Percentiles rank a stretch among this genome's conserved stretches.
Evolutionary conservation across 2,797 vertebrate species (phyloP).

Genomic region (Mus caroli): DNA sequence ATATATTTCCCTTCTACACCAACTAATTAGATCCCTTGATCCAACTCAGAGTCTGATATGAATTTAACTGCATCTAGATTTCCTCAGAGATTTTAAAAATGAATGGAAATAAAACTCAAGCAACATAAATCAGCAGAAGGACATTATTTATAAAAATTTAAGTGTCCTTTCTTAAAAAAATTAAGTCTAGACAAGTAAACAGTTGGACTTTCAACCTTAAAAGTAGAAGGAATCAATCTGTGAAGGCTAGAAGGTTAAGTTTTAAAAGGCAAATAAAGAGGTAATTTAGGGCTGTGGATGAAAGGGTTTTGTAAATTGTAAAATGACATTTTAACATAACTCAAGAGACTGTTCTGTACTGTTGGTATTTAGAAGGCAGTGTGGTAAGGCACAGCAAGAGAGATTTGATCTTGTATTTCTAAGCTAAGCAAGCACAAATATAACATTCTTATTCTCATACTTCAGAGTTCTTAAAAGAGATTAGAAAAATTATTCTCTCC

Average conservation of each 20-base stretch:
- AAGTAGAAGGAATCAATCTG: slow-evolving; percentile 33
- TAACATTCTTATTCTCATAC: slow-evolving; percentile 39
- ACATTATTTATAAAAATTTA: slow-evolving; percentile 46
- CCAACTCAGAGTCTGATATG: background rate
- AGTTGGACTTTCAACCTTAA: slow-evolving; percentile 26
- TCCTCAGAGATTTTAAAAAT: slow-evolving; percentile 27
- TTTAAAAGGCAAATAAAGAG: slow-evolving; percentile 62
- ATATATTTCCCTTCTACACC: background rate
- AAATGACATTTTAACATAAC: slow-evolving; percentile 46
- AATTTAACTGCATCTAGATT: slow-evolving; percentile 54
- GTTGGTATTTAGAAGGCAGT: slow-evolving; percentile 63
- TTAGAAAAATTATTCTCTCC: slow-evolving; percentile 50
- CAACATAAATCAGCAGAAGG: background rate
- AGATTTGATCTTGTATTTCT: slow-evolving; percentile 40
- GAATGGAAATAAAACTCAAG: slow-evolving; percentile 46
- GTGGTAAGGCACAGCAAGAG: background rate
- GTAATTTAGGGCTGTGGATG: background rate
- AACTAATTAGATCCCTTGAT: slow-evolving; percentile 27
- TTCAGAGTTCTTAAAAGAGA: slow-evolving; percentile 61
- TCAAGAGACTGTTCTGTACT: background rate
- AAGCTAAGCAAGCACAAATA: background rate
- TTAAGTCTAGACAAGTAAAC: slow-evolving; percentile 43
- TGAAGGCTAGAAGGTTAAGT: slow-evolving; percentile 17
- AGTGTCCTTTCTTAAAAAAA: slow-evolving; percentile 41
- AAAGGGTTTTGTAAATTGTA: slow-evolving; percentile 38